Evolutionary conservation across 1,140 invertebrate genomes (phyloP).

Genomic region (Lerema accius): DNA sequence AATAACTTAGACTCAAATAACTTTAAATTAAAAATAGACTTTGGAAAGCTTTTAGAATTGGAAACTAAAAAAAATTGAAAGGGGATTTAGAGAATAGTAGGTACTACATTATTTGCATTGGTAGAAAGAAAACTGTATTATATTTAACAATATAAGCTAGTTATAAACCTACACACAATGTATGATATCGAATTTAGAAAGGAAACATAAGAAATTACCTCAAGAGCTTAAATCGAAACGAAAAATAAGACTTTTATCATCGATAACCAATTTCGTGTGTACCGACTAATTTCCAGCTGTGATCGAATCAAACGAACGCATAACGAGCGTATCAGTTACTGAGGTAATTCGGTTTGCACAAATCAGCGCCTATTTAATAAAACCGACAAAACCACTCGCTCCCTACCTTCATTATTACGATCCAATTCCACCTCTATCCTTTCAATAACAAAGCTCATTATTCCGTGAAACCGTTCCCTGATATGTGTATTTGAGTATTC

Average conservation of each 20-base stretch:
- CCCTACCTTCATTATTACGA: not conserved
- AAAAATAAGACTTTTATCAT: constrained; percentile 5
- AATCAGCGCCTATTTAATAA: constrained; percentile 49
- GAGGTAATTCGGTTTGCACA: constrained; percentile 38
- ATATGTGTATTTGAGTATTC: constrained; percentile 34
- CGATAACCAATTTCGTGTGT: constrained; percentile 16
- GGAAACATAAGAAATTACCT: not conserved
- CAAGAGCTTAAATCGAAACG: not conserved
- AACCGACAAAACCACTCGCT: constrained; percentile 22
- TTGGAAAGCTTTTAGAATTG: too few relatives aligned
- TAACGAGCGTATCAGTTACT: constrained; percentile 32
- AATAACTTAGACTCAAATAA: too few relatives aligned
- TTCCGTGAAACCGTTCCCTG: not conserved
- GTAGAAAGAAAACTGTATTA: too few relatives aligned
- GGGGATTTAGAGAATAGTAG: too few relatives aligned
- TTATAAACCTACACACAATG: too few relatives aligned
- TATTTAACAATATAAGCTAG: too few relatives aligned
- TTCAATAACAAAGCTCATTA: constrained; percentile 9
- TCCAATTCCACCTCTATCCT: constrained; percentile 34
- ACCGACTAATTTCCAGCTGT: constrained; percentile 23
- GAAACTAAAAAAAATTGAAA: too few relatives aligned
- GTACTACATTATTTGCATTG: too few relatives aligned
- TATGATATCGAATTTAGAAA: not conserved
- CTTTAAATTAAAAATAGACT: too few relatives aligned
- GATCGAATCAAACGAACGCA: constrained; percentile 28